A percentile compares a stretch with the other conserved stretches of the same genome.
Evolutionary conservation across 2,888 invertebrate genomes (phyloP).

Genomic region (Oscheius myriophilus): DNA sequence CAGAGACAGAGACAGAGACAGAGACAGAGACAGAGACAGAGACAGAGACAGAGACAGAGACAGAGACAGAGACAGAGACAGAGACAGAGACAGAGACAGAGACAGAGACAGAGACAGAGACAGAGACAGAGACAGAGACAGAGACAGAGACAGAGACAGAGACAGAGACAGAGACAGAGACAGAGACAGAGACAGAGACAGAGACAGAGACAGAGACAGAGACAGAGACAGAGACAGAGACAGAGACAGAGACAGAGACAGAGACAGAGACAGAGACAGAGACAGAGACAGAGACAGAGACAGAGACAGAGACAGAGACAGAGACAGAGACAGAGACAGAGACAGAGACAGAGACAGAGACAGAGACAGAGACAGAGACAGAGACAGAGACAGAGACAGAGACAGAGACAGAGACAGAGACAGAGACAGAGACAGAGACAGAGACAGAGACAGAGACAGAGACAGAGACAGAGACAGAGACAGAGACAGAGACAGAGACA

Average conservation of each 20-base stretch:
- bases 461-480: not conserved
- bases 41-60: not conserved
- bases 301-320: not conserved
- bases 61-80: not conserved
- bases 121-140: not conserved
- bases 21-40: not conserved
- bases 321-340: not conserved
- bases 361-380: not conserved
- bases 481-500: not conserved
- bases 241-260: not conserved
- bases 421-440: not conserved
- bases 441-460: not conserved
- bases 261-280: not conserved
- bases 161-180: not conserved
- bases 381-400: not conserved
- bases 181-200: not conserved
- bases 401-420: not conserved
- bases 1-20: not conserved
- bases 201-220: not conserved
- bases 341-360: slow-evolving; percentile 1
- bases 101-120: slow-evolving; percentile 1
- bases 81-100: not conserved
- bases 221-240: not conserved
- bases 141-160: not conserved
- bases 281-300: not conserved